Evolutionary conservation across 2,113 vertebrate species (phyloP), one percentile per base, ranked within the genome.

Genomic region (Psilopogon haemacephalus): DNA sequence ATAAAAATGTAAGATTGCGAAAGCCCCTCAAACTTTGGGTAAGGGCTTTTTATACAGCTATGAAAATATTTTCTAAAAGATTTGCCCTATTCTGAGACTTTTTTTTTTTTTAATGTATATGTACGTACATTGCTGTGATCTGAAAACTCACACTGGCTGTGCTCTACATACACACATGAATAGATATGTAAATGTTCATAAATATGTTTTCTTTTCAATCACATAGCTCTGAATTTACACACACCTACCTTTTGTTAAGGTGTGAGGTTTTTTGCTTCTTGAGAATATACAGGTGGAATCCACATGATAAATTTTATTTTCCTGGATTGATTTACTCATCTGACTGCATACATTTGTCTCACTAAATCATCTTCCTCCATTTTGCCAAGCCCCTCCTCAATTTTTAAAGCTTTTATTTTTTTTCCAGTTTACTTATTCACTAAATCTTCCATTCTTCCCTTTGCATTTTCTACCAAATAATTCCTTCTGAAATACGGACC

Each of bases 21-120:
- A 97, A 98, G 87, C 40, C 78, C 84, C 93, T 96, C 88, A 95
- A 98, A 98, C 94, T 98, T 97, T 94, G 87, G 90, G 96, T 96
- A 85, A 96, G 97, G 82, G 93, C 91, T 95, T 96, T 96, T 94
- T 96, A 94, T 93, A 96, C 97, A 96, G 91, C 74, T 86, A 95
- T 97, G 97, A 97, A 97, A 97, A 97, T 97, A 95, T 97, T 96
- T 97, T 97, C 95, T 97, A 80, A 95, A 96, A 97, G 96, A 72
- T 89, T 95, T 96, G 67, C 78, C 32, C 12, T 97, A 67, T 78
- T 95, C 97, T 91, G 97, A 89, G 94, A 96, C 96, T 63, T 74
- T 96, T 83, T 96, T 24, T 50, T 23, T 48, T 89, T 91, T 46
- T 46, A 42, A 21, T 59, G 74, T 95, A 10, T 83, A 11, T 96